A percentile compares a stretch with the other conserved stretches of the same genome.
phyloP scores from a whole-genome alignment of 2,888 invertebrate species.

The Epistrophe grossulariae region DNA sequence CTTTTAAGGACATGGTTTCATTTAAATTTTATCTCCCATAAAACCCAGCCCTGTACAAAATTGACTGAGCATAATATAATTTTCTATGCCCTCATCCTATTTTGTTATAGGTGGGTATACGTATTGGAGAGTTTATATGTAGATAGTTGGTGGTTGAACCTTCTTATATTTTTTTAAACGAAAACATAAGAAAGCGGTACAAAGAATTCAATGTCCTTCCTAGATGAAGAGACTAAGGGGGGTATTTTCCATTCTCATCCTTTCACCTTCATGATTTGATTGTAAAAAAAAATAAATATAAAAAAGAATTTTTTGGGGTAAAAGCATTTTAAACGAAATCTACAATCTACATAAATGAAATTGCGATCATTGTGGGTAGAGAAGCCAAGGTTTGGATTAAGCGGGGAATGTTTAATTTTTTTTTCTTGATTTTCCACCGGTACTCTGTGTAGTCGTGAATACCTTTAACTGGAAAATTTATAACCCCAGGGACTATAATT shows the following conservation, averaged over 20 bases:
- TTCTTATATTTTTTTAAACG: neutral
- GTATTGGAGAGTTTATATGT: too few relatives aligned
- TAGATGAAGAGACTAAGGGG: neutral
- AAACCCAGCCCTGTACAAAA: conserved; percentile 32
- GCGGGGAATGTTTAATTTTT: neutral
- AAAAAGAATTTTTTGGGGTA: neutral
- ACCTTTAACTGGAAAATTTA: conserved; percentile 17
- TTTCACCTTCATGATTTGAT: conserved; percentile 26
- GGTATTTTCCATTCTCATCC: neutral
- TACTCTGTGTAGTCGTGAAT: neutral
- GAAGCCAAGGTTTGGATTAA: conserved; percentile 4
- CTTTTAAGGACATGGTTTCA: conserved; percentile 59
- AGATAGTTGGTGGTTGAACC: conserved; percentile 6
- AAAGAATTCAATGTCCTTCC: conserved; percentile 7
- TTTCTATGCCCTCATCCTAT: neutral
- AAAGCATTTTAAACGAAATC: conserved; percentile 28
- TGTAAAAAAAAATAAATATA: neutral
- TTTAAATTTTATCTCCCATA: conserved; percentile 65
- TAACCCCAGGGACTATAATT: neutral
- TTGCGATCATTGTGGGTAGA: conserved; percentile 1
- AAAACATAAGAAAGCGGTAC: conserved; percentile 23
- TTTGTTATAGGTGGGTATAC: neutral
- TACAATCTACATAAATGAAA: conserved; percentile 33
- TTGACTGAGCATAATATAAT: conserved; percentile 41
- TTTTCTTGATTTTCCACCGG: neutral